Conservation (phyloP, 1,140 invertebrate genomes). For the Heliconius eleuchia region DNA sequence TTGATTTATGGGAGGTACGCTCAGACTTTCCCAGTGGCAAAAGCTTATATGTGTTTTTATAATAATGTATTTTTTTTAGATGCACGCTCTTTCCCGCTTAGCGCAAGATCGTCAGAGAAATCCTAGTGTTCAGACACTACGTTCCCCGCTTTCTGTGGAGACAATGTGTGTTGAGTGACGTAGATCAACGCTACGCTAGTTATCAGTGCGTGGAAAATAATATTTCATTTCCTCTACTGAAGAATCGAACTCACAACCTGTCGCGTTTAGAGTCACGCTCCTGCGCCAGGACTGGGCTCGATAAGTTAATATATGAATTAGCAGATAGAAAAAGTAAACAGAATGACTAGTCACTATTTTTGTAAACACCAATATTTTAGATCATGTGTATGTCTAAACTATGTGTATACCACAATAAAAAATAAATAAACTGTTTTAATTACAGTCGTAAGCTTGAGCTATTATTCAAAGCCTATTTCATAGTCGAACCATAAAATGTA, state of each 20-base stretch:
- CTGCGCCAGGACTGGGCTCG: too few species aligned
- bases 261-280: too few species aligned
- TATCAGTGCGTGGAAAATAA: too few species aligned
- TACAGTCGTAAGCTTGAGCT: not conserved
- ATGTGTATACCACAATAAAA: not conserved
- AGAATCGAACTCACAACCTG: too few species aligned
- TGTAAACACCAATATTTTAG: not conserved
- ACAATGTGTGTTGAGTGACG: not conserved
- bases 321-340: too few species aligned
- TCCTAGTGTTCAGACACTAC: not conserved
- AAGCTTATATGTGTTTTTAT: conserved; percentile 17
- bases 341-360: not conserved
- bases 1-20: conserved; percentile 24
- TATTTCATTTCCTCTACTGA: too few species aligned
- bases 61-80: not conserved
- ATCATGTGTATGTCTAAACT: too few species aligned
- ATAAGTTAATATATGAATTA: too few species aligned
- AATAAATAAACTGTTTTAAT: not conserved
- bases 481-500: conserved; percentile 26
- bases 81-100: not conserved
- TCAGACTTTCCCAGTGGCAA: conserved; percentile 14
- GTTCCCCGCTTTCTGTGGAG: not conserved
- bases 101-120: too few species aligned
- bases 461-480: not conserved
- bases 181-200: not conserved